Percentiles rank a stretch among this genome's conserved stretches.
These are phyloP conservation scores for Gymnogyps californianus DNA, from an alignment of 2,113 vertebrate genomes.

Conservation along the genomic window DNA sequence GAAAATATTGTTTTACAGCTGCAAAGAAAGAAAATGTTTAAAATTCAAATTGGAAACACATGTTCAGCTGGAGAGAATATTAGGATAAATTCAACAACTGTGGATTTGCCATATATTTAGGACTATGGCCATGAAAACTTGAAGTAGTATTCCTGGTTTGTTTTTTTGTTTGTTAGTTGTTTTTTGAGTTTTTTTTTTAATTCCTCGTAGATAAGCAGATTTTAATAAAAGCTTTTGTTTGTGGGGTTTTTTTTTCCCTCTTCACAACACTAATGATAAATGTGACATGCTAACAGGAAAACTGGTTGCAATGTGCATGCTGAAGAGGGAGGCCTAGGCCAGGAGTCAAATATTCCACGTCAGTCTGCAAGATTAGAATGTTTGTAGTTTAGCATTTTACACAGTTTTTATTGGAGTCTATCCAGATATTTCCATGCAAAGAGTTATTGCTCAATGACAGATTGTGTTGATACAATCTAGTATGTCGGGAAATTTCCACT, in stretches of 20 bases:
- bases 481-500: constrained; percentile 20
- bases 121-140: not conserved
- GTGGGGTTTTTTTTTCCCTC: not conserved
- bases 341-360: constrained; percentile 10
- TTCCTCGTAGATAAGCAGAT: not conserved
- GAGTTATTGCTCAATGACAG: constrained; percentile 53
- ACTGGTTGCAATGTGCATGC: not conserved
- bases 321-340: not conserved
- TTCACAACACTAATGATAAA: not conserved
- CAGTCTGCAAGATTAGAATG: not conserved
- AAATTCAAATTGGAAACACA: not conserved
- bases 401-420: constrained; percentile 16
- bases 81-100: not conserved
- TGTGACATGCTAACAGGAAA: not conserved
- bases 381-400: not conserved
- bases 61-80: not conserved
- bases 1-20: not conserved
- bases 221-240: not conserved
- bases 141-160: not conserved
- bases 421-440: constrained; percentile 40
- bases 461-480: constrained; percentile 7
- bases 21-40: not conserved
- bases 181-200: not conserved
- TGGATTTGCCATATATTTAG: not conserved
- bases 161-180: not conserved